A percentile compares a stretch with the other conserved stretches of the same genome.
phyloP scores from a whole-genome alignment of 2,797 vertebrate species.

The Dipus sagitta region DNA sequence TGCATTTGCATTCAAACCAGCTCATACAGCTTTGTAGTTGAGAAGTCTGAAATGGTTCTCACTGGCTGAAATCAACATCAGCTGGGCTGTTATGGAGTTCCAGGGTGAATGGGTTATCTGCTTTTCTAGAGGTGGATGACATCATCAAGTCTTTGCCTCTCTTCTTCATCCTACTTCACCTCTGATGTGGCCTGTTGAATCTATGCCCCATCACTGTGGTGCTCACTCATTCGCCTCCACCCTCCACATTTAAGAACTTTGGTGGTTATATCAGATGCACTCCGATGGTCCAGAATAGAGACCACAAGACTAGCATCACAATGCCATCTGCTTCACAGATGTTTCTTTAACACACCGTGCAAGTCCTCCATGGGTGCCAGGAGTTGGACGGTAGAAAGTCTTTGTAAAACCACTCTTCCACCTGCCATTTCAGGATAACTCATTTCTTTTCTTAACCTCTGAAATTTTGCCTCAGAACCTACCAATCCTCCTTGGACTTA shows the following conservation, averaged over 20 bases:
- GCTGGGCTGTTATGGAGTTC: not conserved
- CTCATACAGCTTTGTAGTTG: not conserved
- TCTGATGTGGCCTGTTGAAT: not conserved
- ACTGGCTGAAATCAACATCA: not conserved
- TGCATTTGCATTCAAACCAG: too few relatives aligned
- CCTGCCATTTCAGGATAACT: not conserved
- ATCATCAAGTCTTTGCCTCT: not conserved
- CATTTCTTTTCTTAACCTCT: conserved; percentile 12
- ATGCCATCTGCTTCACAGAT: not conserved
- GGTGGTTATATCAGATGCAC: not conserved
- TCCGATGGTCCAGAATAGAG: not conserved
- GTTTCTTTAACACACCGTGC: not conserved
- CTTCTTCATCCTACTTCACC: not conserved
- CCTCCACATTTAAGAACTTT: not conserved
- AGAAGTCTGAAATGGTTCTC: conserved; percentile 1
- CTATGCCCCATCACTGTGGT: not conserved
- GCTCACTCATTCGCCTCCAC: not conserved
- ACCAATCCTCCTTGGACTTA: not conserved
- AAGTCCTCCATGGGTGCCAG: not conserved
- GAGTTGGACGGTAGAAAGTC: not conserved
- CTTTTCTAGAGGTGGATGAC: not conserved
- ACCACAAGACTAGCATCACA: not conserved
- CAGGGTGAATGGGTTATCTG: not conserved
- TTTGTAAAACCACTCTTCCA: not conserved
- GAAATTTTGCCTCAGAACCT: not conserved